Evolutionary conservation across 2,888 invertebrate genomes (phyloP).

Genomic region (Congeria kusceri): DNA sequence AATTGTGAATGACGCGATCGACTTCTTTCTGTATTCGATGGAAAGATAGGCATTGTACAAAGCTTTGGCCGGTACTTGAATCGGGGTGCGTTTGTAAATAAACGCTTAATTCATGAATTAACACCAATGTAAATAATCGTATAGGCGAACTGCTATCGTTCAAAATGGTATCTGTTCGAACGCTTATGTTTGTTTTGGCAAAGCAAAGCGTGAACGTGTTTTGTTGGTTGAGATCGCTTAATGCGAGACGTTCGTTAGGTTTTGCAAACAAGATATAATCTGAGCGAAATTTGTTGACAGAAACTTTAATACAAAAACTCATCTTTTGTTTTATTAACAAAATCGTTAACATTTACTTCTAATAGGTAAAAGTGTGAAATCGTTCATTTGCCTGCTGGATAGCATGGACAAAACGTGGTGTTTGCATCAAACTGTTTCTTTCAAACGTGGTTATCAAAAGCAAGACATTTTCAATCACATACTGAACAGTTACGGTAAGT

Average conservation of each 20-base stretch:
- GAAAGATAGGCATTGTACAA: not conserved
- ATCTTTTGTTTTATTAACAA: not conserved
- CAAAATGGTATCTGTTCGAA: constrained; percentile 5
- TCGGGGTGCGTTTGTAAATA: not conserved
- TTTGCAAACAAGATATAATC: constrained; percentile 1
- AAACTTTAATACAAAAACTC: too few relatives aligned
- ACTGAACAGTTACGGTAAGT: not conserved
- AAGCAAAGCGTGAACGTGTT: constrained; percentile 7
- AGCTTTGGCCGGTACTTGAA: not conserved
- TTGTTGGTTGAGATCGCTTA: not conserved
- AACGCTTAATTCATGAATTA: not conserved
- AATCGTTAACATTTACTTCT: not conserved
- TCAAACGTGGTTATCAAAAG: not conserved
- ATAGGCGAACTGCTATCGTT: not conserved
- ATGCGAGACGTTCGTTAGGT: constrained; percentile 3
- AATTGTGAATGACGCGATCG: not conserved
- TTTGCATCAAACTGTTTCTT: not conserved
- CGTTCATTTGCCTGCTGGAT: not conserved
- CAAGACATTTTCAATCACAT: constrained; percentile 4
- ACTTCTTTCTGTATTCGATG: constrained; percentile 4
- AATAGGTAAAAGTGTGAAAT: not conserved
- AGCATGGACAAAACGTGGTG: constrained; percentile 4
- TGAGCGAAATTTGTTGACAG: not conserved
- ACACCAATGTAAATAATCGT: constrained; percentile 9
- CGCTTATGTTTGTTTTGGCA: not conserved